Conservation (phyloP, 1,140 invertebrate genomes). For the Metaphire vulgaris region DNA sequence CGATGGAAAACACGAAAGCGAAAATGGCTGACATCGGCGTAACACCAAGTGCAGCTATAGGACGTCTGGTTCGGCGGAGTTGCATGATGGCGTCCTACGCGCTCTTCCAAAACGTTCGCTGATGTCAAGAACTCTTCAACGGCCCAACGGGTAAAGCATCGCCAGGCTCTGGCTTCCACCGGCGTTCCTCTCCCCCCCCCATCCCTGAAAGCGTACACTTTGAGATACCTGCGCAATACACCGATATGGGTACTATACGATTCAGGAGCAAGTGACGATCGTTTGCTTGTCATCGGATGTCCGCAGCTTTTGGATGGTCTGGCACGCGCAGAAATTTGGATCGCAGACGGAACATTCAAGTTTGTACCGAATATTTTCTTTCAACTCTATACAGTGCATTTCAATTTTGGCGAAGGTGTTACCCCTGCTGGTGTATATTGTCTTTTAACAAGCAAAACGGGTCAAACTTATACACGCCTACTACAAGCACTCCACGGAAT, state of each 20-base stretch:
- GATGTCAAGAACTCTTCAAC: neutral
- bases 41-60: neutral
- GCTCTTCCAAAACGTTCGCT: neutral
- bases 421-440: neutral
- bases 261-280: neutral
- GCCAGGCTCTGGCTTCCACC: neutral
- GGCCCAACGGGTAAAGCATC: neutral
- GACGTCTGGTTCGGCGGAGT: neutral
- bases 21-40: neutral
- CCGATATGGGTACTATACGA: neutral
- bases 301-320: neutral
- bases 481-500: neutral
- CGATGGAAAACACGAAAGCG: neutral
- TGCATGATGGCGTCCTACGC: neutral
- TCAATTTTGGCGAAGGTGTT: neutral
- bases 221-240: neutral
- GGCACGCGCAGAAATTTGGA: neutral
- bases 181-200: neutral
- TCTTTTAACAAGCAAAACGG: neutral
- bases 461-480: neutral
- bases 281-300: neutral
- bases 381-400: constrained; percentile 10
- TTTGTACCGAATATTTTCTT: constrained; percentile 1
- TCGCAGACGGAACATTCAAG: constrained; percentile 8
- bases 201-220: neutral